Conservation (phyloP, 2,888 invertebrate species). For the Dasypolia templi region DNA sequence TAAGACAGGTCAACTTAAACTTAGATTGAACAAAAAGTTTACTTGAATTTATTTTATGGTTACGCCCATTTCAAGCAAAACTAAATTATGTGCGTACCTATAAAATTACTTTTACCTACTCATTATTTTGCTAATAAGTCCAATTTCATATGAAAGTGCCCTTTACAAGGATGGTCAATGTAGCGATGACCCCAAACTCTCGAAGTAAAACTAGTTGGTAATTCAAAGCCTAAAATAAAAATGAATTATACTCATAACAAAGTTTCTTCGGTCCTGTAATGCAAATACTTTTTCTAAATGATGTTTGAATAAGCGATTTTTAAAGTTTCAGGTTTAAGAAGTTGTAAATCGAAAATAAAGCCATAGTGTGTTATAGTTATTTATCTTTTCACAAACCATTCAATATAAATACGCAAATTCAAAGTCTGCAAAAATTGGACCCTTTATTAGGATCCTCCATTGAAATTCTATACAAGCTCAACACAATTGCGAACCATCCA, state of each 20-base stretch:
- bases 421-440: constrained; percentile 26
- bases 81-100: neutral
- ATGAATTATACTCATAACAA: constrained; percentile 18
- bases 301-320: constrained; percentile 1
- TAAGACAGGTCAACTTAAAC: neutral
- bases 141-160: constrained; percentile 31
- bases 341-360: neutral
- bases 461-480: constrained; percentile 40
- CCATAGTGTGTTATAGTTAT: neutral
- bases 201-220: constrained; percentile 26
- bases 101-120: constrained; percentile 28
- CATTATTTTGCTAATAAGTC: constrained; percentile 26
- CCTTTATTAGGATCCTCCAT: constrained; percentile 34
- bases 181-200: constrained; percentile 26
- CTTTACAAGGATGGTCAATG: constrained; percentile 31
- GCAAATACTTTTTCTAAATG: constrained; percentile 8
- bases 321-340: neutral
- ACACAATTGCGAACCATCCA: constrained; percentile 54
- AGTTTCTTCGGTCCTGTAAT: constrained; percentile 18
- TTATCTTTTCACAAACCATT: constrained; percentile 7
- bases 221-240: constrained; percentile 30
- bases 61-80: constrained; percentile 21
- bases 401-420: constrained; percentile 11
- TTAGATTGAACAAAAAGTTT: constrained; percentile 32
- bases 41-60: neutral